Percentiles rank a stretch among this genome's conserved stretches.
phyloP scores from a whole-genome alignment of 2,888 invertebrate genomes.

The Drosophila kanekoi region DNA sequence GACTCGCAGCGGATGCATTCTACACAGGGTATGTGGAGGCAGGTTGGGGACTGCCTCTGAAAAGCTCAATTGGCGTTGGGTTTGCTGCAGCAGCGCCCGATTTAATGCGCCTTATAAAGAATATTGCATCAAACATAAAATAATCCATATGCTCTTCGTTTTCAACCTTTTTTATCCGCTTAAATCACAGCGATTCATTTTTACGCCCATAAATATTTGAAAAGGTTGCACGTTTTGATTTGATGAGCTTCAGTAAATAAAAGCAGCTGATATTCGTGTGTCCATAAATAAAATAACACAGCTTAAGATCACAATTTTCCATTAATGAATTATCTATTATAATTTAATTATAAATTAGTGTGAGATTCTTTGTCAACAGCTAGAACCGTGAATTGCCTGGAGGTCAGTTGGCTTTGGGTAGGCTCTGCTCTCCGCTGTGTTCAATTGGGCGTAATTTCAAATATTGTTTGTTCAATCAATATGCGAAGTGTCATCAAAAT shows the following conservation, averaged over 20 bases:
- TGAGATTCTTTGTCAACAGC: background rate
- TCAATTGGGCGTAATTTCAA: background rate
- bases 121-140: slow-evolving; percentile 30
- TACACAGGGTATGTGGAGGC: background rate
- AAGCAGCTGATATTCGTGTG: background rate
- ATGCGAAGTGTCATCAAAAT: background rate
- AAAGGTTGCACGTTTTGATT: slow-evolving; percentile 2
- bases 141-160: background rate
- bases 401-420: background rate
- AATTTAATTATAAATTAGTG: background rate
- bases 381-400: background rate
- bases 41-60: background rate
- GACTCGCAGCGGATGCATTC: slow-evolving; percentile 23
- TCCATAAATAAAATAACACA: too few species aligned
- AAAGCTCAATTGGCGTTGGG: slow-evolving; percentile 1
- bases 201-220: slow-evolving; percentile 9
- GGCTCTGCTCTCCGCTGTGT: background rate
- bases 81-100: background rate
- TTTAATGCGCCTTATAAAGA: slow-evolving; percentile 20
- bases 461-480: slow-evolving; percentile 2
- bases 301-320: too few species aligned
- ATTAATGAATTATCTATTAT: background rate
- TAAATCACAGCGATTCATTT: slow-evolving; percentile 2
- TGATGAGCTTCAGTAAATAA: background rate
- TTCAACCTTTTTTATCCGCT: slow-evolving; percentile 1